Evolutionary conservation across 2,113 vertebrate genomes (phyloP).

Genomic region (Syngnathus scovelli): DNA sequence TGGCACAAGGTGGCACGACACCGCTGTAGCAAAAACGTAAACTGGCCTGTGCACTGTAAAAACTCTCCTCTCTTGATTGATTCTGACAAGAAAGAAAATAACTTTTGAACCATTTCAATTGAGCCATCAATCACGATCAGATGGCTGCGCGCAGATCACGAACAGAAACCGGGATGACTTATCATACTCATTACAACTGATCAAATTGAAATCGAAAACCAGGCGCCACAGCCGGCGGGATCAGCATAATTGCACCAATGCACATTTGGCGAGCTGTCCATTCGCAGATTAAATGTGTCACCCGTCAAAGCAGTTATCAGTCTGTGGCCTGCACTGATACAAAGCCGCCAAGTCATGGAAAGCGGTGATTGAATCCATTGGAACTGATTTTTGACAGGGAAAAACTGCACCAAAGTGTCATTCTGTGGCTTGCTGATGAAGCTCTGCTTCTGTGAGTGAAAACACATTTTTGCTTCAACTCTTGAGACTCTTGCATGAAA

Average conservation of each 20-base stretch:
- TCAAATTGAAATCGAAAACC: constrained; percentile 1
- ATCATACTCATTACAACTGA: background rate
- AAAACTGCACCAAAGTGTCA: too few species aligned
- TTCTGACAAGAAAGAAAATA: constrained; percentile 51
- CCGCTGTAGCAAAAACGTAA: background rate
- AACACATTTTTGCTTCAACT: too few species aligned
- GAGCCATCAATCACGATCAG: constrained; percentile 47
- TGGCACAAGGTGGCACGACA: background rate
- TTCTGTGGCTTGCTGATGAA: too few species aligned
- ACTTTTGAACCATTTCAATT: constrained; percentile 5
- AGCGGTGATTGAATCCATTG: background rate
- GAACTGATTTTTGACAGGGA: background rate
- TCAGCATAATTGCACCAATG: constrained; percentile 13
- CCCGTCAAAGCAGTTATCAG: constrained; percentile 44
- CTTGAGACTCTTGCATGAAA: too few species aligned
- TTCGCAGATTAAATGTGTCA: constrained; percentile 65
- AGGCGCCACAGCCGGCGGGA: background rate
- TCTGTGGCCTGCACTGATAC: constrained; percentile 26
- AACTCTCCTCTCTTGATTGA: constrained; percentile 37
- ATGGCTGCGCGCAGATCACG: constrained; percentile 28
- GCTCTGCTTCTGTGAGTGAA: too few species aligned
- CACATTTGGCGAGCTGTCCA: constrained; percentile 37
- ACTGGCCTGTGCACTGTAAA: background rate
- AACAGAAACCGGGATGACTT: constrained; percentile 17
- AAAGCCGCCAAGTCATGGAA: constrained; percentile 12